Conservation (phyloP, 1,140 invertebrate species). For the Listronotus oregonensis region DNA sequence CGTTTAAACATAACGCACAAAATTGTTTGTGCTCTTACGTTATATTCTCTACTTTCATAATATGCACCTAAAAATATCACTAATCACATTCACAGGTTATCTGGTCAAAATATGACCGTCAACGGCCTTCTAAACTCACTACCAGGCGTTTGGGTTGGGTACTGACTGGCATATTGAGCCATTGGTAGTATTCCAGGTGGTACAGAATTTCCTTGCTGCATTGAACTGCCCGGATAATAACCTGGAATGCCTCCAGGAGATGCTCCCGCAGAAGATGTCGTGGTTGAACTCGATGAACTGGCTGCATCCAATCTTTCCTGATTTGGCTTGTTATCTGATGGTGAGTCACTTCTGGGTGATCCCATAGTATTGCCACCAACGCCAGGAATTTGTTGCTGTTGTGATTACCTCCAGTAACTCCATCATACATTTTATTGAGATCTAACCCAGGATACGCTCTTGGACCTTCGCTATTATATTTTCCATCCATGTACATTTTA, state of each 20-base stretch:
- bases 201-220: slow-evolving; percentile 58
- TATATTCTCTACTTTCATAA: slow-evolving; percentile 3
- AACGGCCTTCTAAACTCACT: slow-evolving; percentile 78
- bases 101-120: slow-evolving; percentile 87
- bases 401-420: slow-evolving; percentile 46
- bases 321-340: slow-evolving; percentile 60
- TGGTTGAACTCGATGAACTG: slow-evolving; percentile 60
- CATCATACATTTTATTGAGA: slow-evolving; percentile 71
- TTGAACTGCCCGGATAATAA: slow-evolving; percentile 64
- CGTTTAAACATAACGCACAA: background rate
- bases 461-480: slow-evolving; percentile 54
- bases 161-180: slow-evolving; percentile 68
- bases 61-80: slow-evolving; percentile 17
- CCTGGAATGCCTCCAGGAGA: slow-evolving; percentile 66
- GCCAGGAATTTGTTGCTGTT: slow-evolving; percentile 44
- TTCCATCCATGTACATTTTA: slow-evolving; percentile 79
- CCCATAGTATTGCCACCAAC: slow-evolving; percentile 49
- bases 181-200: slow-evolving; percentile 64
- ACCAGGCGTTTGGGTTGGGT: slow-evolving; percentile 56
- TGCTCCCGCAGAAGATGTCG: slow-evolving; percentile 66
- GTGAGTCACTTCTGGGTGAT: slow-evolving; percentile 67
- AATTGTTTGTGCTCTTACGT: background rate
- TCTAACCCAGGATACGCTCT: slow-evolving; percentile 61
- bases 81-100: slow-evolving; percentile 57
- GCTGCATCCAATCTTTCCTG: slow-evolving; percentile 62